phyloP scores from a whole-genome alignment of 92 coral and sea anemone genomes.

The Actinostola sp. region DNA sequence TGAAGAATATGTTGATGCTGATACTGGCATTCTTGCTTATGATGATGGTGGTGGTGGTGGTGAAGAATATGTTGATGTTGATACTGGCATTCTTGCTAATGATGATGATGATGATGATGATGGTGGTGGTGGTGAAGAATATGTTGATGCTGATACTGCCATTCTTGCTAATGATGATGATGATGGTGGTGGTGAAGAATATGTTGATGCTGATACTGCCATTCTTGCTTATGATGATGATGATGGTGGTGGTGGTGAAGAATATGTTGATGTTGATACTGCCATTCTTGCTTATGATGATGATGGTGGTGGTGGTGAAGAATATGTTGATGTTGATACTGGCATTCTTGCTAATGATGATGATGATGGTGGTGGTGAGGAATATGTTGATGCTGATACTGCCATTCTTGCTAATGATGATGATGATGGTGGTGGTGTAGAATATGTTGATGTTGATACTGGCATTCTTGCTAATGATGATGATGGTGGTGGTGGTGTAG shows the following conservation, averaged over 20 bases:
- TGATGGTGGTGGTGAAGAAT: not conserved
- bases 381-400: too few relatives aligned
- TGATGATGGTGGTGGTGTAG: too few relatives aligned
- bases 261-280: not conserved
- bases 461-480: too few relatives aligned
- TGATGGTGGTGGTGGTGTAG: too few relatives aligned
- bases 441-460: too few relatives aligned
- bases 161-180: not conserved
- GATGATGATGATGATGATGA: not conserved
- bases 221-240: not conserved
- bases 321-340: not conserved
- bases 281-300: not conserved
- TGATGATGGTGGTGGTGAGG: too few relatives aligned
- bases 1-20: too few relatives aligned
- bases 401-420: too few relatives aligned
- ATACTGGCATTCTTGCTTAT: too few relatives aligned
- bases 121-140: not conserved
- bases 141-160: not conserved
- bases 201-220: not conserved
- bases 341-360: not conserved
- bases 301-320: not conserved
- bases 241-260: slow-evolving; percentile 5
- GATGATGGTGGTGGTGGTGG: too few relatives aligned
- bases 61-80: too few relatives aligned
- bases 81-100: too few relatives aligned